phyloP scores from a whole-genome alignment of 2,113 vertebrate genomes.

The Macroglossus sobrinus region DNA sequence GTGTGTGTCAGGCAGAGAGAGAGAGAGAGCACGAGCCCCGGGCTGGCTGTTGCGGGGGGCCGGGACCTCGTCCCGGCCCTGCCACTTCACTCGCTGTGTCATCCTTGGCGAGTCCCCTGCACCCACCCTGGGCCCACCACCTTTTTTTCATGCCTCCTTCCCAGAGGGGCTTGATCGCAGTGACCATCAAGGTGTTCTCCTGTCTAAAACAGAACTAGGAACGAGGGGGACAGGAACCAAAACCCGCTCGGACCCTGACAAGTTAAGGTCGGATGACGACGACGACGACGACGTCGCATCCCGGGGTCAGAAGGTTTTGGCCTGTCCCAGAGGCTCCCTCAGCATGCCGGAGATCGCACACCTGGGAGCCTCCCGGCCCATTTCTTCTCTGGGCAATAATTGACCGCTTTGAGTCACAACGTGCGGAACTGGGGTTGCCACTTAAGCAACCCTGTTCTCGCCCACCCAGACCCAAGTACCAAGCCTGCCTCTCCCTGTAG shows the following conservation, averaged over 20 bases:
- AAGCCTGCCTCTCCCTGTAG: neutral
- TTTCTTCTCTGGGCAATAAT: neutral
- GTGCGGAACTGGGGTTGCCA: neutral
- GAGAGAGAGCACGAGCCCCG: neutral
- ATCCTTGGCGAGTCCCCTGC: conserved; percentile 42
- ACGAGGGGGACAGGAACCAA: neutral
- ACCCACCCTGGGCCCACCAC: conserved; percentile 39
- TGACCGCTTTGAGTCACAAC: neutral
- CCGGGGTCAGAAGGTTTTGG: conserved; percentile 18
- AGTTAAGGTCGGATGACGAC: conserved; percentile 1
- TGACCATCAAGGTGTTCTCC: conserved; percentile 43
- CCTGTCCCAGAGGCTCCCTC: conserved; percentile 47
- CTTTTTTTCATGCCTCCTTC: neutral
- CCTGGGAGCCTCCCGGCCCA: conserved; percentile 17
- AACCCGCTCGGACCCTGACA: neutral
- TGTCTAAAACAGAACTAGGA: conserved; percentile 29
- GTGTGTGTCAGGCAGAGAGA: conserved; percentile 63
- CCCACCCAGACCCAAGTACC: too few species aligned
- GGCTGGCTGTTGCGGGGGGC: conserved; percentile 27
- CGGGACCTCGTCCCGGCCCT: neutral
- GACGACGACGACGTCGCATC: neutral
- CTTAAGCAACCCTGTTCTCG: neutral
- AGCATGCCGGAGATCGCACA: neutral
- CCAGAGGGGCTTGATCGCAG: neutral
- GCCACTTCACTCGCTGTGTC: conserved; percentile 58